phyloP scores from a whole-genome alignment of 2,113 vertebrate species.

The Gila orcuttii region DNA sequence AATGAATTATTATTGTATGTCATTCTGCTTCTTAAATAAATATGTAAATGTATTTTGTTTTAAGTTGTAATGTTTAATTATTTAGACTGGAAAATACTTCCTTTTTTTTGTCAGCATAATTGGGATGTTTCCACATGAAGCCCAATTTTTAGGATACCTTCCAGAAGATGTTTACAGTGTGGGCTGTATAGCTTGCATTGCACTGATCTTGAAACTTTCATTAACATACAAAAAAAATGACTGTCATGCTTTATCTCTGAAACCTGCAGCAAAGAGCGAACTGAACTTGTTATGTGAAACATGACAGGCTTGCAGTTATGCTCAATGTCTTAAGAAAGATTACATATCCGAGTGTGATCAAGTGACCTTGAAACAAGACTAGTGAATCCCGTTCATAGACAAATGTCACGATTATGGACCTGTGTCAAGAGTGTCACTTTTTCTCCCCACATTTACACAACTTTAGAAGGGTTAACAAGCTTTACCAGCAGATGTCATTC shows the following conservation, averaged over 20 bases:
- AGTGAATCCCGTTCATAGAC: not conserved
- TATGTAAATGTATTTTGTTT: not conserved
- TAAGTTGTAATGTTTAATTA: not conserved
- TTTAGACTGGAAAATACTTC: not conserved
- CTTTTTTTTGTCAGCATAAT: not conserved
- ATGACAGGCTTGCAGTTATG: slow-evolving; percentile 15
- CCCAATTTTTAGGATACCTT: not conserved
- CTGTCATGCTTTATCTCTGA: slow-evolving; percentile 8
- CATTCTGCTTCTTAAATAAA: not conserved
- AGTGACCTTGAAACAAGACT: not conserved
- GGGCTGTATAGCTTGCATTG: not conserved
- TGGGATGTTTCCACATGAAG: not conserved
- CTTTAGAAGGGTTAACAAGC: not conserved
- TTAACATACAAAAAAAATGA: not conserved
- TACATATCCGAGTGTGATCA: slow-evolving; percentile 4
- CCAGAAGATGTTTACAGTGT: not conserved
- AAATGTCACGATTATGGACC: not conserved
- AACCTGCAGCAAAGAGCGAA: not conserved
- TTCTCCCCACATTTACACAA: not conserved
- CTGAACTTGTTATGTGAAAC: not conserved
- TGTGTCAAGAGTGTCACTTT: not conserved
- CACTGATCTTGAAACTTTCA: not conserved
- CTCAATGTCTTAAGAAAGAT: slow-evolving; percentile 7
- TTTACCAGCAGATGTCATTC: not conserved
- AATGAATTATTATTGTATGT: not conserved